Evolutionary conservation across 2,113 vertebrate species (phyloP).

Genomic region (Cyprichromis sp.): DNA sequence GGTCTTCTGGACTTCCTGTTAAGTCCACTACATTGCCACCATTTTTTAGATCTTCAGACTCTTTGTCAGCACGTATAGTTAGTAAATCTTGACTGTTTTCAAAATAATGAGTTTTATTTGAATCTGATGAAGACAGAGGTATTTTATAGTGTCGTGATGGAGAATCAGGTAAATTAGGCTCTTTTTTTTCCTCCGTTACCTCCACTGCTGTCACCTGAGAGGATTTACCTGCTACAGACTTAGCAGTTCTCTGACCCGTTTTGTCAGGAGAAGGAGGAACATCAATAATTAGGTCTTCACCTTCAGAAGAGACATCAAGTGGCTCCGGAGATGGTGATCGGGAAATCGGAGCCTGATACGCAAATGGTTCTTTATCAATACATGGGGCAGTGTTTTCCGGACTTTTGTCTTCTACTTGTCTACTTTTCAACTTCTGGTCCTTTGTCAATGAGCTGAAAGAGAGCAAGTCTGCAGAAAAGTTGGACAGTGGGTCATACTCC

Average conservation of each 20-base stretch:
- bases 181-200: neutral
- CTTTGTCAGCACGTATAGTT: neutral
- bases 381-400: neutral
- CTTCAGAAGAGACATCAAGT: conserved; percentile 63
- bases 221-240: neutral
- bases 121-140: neutral
- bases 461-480: conserved; percentile 65
- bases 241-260: conserved; percentile 9
- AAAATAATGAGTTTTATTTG: neutral
- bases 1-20: conserved; percentile 31
- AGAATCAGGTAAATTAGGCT: neutral
- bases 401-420: neutral
- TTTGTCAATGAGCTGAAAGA: conserved; percentile 32
- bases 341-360: neutral
- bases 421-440: conserved; percentile 22
- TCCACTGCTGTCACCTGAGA: neutral
- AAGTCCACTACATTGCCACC: conserved; percentile 5
- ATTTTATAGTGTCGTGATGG: neutral
- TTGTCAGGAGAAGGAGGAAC: conserved; percentile 19
- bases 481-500: conserved; percentile 74
- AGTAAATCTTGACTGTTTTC: neutral
- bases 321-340: neutral
- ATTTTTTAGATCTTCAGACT: neutral
- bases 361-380: neutral
- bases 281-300: conserved; percentile 68